Evolutionary conservation across 2,888 invertebrate species (phyloP), one percentile per base, ranked within the genome.

Genomic region (Agrotis exclamationis): DNA sequence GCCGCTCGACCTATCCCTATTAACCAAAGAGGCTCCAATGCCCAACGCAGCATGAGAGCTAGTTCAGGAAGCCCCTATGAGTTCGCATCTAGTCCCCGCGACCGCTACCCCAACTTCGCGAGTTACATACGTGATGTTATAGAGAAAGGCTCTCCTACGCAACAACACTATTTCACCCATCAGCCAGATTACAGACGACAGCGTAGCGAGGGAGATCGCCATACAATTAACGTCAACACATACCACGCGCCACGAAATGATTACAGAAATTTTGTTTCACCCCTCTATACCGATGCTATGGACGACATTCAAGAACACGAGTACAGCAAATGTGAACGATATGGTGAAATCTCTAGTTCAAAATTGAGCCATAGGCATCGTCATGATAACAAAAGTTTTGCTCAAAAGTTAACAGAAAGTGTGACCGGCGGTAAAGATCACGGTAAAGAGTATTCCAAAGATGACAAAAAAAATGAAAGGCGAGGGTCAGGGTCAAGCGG

Each of bases 231-330:
- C 50, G 85, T 86, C 44, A 94, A 93, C 78, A 83, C 93, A 13
- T 92, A 93, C 74, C 93, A 94, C 71, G 80, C 88, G 9, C 86
- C 93, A 1, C 89, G 92, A 18, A 76, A 91, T 70, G 95, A 95
- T 28, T 93, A 96, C 80, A 96, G 96, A 58, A 96, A 96, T 64
- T 96, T 90, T 74, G 87, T 94, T 4, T 96, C 96, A 33, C 95
- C 96, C 20, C 90, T 96, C 6, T 96, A 90, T 85, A 93, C 90
- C 69, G 96, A 96, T 65, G 91, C 87, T 22, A 95, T 96, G 96
- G 96, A 96, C 75, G 96, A 96, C 76, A 96, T 95, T 78, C 95
- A 95, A 85, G 96, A 96, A 85, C 92, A 94, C 68, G 96, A 95
- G 74, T 96, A 95, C 70, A 94, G 93, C 74, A 96, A 96, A 87